phyloP scores from a whole-genome alignment of 1,140 invertebrate species.

The Drosophila takahashii region DNA sequence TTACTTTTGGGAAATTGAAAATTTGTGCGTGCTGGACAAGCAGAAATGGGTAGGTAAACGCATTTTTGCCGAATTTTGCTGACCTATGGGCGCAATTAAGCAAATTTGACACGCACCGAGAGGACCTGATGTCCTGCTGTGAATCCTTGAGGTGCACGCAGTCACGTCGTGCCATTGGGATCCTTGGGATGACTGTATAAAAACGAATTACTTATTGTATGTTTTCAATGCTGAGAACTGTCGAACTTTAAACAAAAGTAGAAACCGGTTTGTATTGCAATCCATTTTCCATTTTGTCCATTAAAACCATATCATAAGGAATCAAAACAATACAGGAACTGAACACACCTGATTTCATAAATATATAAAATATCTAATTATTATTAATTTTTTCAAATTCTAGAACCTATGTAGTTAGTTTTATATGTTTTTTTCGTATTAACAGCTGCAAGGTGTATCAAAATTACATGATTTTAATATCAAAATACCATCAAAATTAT shows the following conservation, averaged over 20 bases:
- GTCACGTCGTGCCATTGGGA: slow-evolving; percentile 17
- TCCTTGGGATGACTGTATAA: neutral
- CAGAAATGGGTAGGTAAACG: slow-evolving; percentile 10
- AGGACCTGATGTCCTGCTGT: slow-evolving; percentile 26
- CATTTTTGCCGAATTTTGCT: slow-evolving; percentile 26
- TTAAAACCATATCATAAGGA: neutral
- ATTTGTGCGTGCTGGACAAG: slow-evolving; percentile 6
- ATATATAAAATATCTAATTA: too few relatives aligned
- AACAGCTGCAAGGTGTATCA: too few relatives aligned
- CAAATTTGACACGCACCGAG: slow-evolving; percentile 46
- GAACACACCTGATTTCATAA: too few relatives aligned
- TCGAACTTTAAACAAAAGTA: neutral
- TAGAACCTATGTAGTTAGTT: too few relatives aligned
- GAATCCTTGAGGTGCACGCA: slow-evolving; percentile 39
- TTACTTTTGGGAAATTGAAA: slow-evolving; percentile 23
- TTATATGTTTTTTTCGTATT: too few relatives aligned
- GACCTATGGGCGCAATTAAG: slow-evolving; percentile 33
- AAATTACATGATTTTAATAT: too few relatives aligned
- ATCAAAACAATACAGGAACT: too few relatives aligned
- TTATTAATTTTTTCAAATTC: too few relatives aligned
- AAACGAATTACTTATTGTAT: neutral
- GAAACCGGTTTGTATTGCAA: neutral
- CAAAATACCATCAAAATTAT: too few relatives aligned
- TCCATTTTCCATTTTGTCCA: neutral
- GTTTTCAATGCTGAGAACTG: neutral